These are phyloP conservation scores for Notarius quadriscutis DNA, from an alignment of 2,113 vertebrate genomes.

Conservation along the genomic window DNA sequence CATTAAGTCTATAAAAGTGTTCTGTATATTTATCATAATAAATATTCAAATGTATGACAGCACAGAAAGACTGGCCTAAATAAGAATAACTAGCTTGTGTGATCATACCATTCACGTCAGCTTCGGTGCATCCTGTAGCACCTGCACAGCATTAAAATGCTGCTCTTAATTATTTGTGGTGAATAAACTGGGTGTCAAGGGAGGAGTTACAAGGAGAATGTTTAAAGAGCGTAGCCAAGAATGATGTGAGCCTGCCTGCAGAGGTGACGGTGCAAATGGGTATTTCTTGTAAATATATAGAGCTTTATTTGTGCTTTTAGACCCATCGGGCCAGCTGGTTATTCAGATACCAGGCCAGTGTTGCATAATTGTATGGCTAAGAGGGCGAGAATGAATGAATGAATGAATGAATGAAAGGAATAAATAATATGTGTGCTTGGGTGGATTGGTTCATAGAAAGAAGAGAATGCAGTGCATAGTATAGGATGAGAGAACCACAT, in stretches of 20 bases:
- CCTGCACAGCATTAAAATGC: conserved; percentile 47
- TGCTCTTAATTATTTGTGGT: conserved; percentile 51
- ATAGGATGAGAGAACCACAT: neutral
- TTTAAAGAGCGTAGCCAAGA: conserved; percentile 40
- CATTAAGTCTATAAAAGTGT: conserved; percentile 25
- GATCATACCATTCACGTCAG: conserved; percentile 45
- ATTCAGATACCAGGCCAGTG: conserved; percentile 17
- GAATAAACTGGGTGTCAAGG: conserved; percentile 53
- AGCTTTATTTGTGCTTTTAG: conserved; percentile 35
- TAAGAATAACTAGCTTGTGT: conserved; percentile 27
- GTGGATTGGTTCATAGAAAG: neutral
- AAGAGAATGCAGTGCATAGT: neutral
- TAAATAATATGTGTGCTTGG: conserved; percentile 1
- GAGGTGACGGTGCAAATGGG: conserved; percentile 33
- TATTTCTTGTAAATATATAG: conserved; percentile 40
- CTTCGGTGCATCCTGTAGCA: conserved; percentile 21
- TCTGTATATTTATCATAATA: conserved; percentile 24
- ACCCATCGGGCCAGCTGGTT: conserved; percentile 22
- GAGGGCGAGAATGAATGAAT: neutral
- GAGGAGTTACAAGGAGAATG: conserved; percentile 48
- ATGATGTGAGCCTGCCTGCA: conserved; percentile 17
- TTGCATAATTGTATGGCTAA: neutral
- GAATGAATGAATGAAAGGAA: neutral
- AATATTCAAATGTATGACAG: conserved; percentile 40
- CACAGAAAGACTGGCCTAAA: neutral